A percentile compares a stretch with the other conserved stretches of the same genome.
Evolutionary conservation across 92 coral and sea anemone genomes (phyloP).

Genomic region (Umimayanthus kanabou): DNA sequence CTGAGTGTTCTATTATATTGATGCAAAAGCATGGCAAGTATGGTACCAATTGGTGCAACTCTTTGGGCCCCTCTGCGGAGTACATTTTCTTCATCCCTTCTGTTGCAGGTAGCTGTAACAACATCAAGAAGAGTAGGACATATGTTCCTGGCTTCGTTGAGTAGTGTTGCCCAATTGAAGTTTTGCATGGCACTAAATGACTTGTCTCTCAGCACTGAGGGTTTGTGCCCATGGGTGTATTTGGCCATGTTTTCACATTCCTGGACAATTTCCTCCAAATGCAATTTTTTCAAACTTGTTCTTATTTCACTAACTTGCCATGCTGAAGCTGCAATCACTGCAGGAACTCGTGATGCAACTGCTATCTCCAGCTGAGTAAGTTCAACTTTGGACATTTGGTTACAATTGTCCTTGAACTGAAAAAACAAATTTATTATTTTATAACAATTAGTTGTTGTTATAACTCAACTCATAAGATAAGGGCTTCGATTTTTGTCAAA

Average conservation of each 20-base stretch:
- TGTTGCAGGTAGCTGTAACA: slow-evolving; percentile 22
- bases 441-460: background rate
- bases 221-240: slow-evolving; percentile 11
- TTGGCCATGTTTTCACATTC: slow-evolving; percentile 27
- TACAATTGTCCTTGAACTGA: background rate
- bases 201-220: slow-evolving; percentile 39
- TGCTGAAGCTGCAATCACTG: slow-evolving; percentile 1
- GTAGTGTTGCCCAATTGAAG: slow-evolving; percentile 33
- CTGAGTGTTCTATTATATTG: slow-evolving; percentile 43
- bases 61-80: slow-evolving; percentile 5
- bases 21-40: slow-evolving; percentile 45
- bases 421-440: background rate
- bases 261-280: slow-evolving; percentile 22
- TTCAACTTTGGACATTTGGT: background rate
- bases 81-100: slow-evolving; percentile 29
- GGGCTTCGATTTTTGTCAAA: background rate
- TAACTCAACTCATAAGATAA: background rate
- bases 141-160: slow-evolving; percentile 26
- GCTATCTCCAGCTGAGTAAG: background rate
- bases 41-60: slow-evolving; percentile 38
- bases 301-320: slow-evolving; percentile 6
- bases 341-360: background rate
- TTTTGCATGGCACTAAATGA: slow-evolving; percentile 29
- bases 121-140: slow-evolving; percentile 38
- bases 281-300: slow-evolving; percentile 9